Conservation (phyloP, 2,113 vertebrate species). For the Spheniscus mendiculus region DNA sequence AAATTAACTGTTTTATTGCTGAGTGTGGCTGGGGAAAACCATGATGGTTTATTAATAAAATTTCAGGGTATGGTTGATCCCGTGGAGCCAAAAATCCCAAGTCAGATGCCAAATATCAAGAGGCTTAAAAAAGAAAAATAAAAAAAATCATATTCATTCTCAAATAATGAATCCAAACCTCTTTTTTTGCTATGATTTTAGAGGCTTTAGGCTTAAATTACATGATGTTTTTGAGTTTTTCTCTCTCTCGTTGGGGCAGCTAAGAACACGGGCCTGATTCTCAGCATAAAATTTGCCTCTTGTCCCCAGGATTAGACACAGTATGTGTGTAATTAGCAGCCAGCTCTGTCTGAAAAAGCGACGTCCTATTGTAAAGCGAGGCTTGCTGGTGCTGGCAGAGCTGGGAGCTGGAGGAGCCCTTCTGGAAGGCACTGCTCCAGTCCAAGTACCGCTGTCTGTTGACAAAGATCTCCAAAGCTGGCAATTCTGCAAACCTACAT, state of each 20-base stretch:
- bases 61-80: not conserved
- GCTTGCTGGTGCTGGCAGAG: not conserved
- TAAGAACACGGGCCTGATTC: not conserved
- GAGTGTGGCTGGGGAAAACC: not conserved
- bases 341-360: not conserved
- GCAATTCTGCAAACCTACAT: not conserved
- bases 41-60: not conserved
- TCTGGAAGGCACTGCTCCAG: not conserved
- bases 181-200: not conserved
- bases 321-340: not conserved
- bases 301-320: not conserved
- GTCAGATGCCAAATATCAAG: not conserved
- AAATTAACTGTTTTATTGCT: constrained; percentile 5
- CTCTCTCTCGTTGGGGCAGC: not conserved
- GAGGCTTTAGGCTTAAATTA: not conserved
- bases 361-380: not conserved
- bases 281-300: not conserved
- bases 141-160: not conserved
- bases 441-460: not conserved
- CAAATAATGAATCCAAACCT: not conserved
- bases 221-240: not conserved
- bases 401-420: not conserved
- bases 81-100: not conserved
- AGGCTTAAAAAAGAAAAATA: not conserved
- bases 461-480: not conserved